phyloP scores from a whole-genome alignment of 2,113 vertebrate species.

The Andinoacara biseriatus region DNA sequence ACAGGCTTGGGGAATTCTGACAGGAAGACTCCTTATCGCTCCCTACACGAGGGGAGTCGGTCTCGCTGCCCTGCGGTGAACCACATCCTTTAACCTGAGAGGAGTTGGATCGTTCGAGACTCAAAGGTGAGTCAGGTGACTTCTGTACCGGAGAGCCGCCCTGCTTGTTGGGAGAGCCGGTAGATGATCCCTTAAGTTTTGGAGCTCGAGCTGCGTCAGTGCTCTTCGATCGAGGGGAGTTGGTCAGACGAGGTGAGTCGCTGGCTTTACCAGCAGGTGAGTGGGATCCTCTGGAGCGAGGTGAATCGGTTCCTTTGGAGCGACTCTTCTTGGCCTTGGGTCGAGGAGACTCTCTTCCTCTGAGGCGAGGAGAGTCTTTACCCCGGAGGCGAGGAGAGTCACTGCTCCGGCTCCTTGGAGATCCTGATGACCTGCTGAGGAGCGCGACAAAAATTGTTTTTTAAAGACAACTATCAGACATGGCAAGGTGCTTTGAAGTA shows the following conservation, averaged over 20 bases:
- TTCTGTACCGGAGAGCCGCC: slow-evolving; percentile 26
- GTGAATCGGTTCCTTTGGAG: slow-evolving; percentile 59
- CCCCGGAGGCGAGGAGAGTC: slow-evolving; percentile 65
- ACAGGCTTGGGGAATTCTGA: not conserved
- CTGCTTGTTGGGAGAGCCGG: slow-evolving; percentile 27
- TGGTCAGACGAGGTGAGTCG: slow-evolving; percentile 26
- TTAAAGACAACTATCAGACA: not conserved
- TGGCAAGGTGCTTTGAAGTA: too few relatives aligned
- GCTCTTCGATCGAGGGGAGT: slow-evolving; percentile 30
- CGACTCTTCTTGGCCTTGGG: slow-evolving; percentile 67
- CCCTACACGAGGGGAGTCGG: slow-evolving; percentile 27
- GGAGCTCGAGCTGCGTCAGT: slow-evolving; percentile 24
- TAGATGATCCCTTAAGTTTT: not conserved
- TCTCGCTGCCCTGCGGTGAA: slow-evolving; percentile 14
- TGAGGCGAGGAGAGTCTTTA: slow-evolving; percentile 70
- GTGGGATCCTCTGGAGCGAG: slow-evolving; percentile 53
- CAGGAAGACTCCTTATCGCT: slow-evolving; percentile 24
- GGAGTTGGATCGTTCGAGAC: slow-evolving; percentile 12
- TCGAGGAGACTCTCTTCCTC: slow-evolving; percentile 72
- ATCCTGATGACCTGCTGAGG: slow-evolving; percentile 54
- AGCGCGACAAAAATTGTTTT: not conserved
- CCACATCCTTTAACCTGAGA: slow-evolving; percentile 42
- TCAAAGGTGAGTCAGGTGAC: not conserved
- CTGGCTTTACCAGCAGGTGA: slow-evolving; percentile 36
- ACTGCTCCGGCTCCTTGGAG: slow-evolving; percentile 63